Conservation (phyloP, 2,113 vertebrate species). For the Rattus norvegicus region DNA sequence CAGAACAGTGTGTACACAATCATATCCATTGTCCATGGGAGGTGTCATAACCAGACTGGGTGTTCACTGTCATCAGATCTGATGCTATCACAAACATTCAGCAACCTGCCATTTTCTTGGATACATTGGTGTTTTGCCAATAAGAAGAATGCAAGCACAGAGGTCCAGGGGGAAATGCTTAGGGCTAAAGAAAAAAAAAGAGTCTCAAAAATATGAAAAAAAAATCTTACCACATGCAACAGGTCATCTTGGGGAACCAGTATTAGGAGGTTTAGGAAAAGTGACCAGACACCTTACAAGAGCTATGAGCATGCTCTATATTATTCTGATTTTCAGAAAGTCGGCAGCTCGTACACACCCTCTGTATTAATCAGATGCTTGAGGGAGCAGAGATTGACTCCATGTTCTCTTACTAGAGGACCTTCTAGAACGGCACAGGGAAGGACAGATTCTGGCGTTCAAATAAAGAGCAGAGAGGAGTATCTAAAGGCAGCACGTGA, state of each 20-base stretch:
- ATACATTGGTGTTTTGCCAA: neutral
- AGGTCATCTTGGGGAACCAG: neutral
- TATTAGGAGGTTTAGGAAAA: conserved; percentile 19
- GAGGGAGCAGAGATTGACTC: conserved; percentile 39
- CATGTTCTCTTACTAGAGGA: neutral
- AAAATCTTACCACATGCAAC: neutral
- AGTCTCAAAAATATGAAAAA: neutral
- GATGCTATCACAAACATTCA: neutral
- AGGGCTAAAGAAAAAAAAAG: neutral
- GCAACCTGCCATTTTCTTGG: conserved; percentile 7
- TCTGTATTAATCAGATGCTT: conserved; percentile 67
- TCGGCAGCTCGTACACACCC: conserved; percentile 59
- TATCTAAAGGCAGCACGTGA: conserved; percentile 47
- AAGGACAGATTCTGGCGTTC: neutral
- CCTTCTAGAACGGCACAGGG: neutral
- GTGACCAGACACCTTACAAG: neutral
- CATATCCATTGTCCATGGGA: neutral
- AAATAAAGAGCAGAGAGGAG: conserved; percentile 20
- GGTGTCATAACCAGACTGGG: neutral
- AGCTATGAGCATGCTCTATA: neutral
- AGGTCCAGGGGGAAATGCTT: neutral
- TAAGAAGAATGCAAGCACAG: neutral
- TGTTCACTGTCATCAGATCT: neutral
- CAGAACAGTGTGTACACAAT: neutral
- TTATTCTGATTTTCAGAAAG: conserved; percentile 62